Base-by-base conservation (phyloP, 2,797 vertebrate genomes). In the Tarsius wallacei region DNA sequence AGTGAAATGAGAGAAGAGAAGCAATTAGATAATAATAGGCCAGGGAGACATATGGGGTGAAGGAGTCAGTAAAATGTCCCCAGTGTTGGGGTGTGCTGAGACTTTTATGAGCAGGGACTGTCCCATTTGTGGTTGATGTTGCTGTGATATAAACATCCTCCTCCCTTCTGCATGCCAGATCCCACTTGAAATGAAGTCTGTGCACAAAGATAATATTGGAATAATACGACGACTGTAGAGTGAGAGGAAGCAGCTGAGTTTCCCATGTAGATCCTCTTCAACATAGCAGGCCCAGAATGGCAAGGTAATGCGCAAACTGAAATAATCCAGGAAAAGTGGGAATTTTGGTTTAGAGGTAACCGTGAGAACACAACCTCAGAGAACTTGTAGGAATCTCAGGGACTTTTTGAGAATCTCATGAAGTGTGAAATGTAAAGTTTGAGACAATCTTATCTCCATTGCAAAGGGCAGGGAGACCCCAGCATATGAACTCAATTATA, bases 361-460 rank as follows among this genome's bases (percentile, higher is more conserved):
- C 33, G 61, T 36, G 28, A 93, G 63, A 80, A n/a, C 26, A 51
- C 15, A 81, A 53, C 7, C 9, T 53, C 26, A 47, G 55, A 86
- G 33, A 71, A 47, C 84, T 31, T 91, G 16, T 55, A 74, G 73
- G 51, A 81, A 93, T 33, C 70, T 59, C 21, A 2, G 49, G 22
- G 42, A 70, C 3, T 28, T 28, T 80, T 94, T 81, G 66, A 95
- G 76, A 90, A 21, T 70, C n/a, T 15, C 49, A 78, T 8, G 5
- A 68, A 71, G 55, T 77, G n/a, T 64, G 83, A 61, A 87, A 81
- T 59, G 28, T 63, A 71, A 87, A 68, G 47, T 84, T 16, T 55
- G 78, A 83, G 55, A 71, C 42, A 36, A 83, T 84, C 71, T 84
- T 90, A 93, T 83, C 70, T 95, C 24, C 11, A 77, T 77, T 26